Conservation (phyloP, 2,113 vertebrate species). For the Cisticola juncidis region DNA sequence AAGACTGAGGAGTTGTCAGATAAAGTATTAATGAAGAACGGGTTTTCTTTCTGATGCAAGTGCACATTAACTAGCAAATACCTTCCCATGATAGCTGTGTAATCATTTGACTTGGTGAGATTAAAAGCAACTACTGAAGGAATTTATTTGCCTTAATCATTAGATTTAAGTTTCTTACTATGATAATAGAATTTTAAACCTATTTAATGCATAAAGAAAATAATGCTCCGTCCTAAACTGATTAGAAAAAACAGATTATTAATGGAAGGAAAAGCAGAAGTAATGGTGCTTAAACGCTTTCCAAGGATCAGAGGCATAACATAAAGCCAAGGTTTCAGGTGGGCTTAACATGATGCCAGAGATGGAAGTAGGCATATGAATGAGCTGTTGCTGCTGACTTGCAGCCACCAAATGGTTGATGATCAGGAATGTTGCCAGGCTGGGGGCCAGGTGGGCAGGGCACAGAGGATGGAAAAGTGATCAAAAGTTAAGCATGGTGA, state of each 20-base stretch:
- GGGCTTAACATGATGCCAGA: background rate
- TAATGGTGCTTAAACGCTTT: background rate
- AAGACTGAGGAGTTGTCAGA: background rate
- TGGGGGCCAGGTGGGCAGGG: background rate
- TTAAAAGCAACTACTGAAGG: background rate
- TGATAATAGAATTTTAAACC: background rate
- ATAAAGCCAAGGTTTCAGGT: background rate
- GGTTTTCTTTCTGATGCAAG: background rate
- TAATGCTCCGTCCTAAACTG: background rate
- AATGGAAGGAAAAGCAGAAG: background rate
- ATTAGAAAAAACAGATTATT: background rate
- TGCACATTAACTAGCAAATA: background rate
- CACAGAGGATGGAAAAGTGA: fast-evolving
- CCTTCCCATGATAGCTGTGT: background rate
- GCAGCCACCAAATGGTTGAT: background rate
- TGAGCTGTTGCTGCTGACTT: background rate
- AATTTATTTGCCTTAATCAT: background rate
- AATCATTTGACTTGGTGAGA: background rate
- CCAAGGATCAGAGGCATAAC: background rate
- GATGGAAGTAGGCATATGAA: background rate
- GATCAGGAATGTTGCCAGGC: background rate
- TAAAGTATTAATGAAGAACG: background rate
- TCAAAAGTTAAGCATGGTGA: background rate
- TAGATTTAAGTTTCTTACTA: background rate
- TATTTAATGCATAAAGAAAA: background rate